Percentiles rank a stretch among this genome's conserved stretches.
Evolutionary conservation across 2,888 invertebrate genomes (phyloP).

Genomic region (Hedychridium roseum): DNA sequence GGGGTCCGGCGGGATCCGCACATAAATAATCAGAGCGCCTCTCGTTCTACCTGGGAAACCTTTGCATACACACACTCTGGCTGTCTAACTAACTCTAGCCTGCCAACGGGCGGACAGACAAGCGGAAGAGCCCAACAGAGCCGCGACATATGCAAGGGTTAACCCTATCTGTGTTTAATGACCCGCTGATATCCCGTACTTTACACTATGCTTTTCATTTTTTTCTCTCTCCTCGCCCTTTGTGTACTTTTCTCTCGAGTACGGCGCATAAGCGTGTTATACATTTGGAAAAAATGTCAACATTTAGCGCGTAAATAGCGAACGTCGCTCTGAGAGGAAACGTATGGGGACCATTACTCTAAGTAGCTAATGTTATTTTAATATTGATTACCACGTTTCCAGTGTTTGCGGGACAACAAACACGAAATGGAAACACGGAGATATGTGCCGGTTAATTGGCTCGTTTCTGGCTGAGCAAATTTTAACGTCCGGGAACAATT

Average conservation of each 20-base stretch:
- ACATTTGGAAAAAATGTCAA: too few relatives aligned
- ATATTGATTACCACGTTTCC: too few relatives aligned
- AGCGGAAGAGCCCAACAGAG: slow-evolving; percentile 11
- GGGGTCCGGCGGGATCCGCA: slow-evolving; percentile 37
- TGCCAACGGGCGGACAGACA: slow-evolving; percentile 25
- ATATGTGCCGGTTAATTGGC: too few relatives aligned
- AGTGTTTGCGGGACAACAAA: too few relatives aligned
- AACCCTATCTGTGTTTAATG: slow-evolving; percentile 51
- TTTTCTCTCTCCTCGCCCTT: slow-evolving; percentile 13
- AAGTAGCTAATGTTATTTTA: too few relatives aligned
- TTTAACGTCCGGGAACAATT: too few relatives aligned
- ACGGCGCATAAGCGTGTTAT: slow-evolving; percentile 10
- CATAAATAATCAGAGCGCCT: slow-evolving; percentile 50
- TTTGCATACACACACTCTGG: slow-evolving; percentile 56
- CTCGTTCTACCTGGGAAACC: slow-evolving; percentile 45
- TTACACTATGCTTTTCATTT: slow-evolving; percentile 22
- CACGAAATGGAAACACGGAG: too few relatives aligned
- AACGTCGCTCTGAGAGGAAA: too few relatives aligned
- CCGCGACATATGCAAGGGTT: slow-evolving; percentile 48
- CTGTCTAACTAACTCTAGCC: slow-evolving; percentile 44
- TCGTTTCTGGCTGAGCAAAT: too few relatives aligned
- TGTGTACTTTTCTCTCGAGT: slow-evolving; percentile 10
- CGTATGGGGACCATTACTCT: too few relatives aligned
- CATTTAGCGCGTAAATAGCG: too few relatives aligned
- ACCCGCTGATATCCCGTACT: slow-evolving; percentile 42